phyloP scores from a whole-genome alignment of 1,140 invertebrate genomes.

The Trichoplusia ni region DNA sequence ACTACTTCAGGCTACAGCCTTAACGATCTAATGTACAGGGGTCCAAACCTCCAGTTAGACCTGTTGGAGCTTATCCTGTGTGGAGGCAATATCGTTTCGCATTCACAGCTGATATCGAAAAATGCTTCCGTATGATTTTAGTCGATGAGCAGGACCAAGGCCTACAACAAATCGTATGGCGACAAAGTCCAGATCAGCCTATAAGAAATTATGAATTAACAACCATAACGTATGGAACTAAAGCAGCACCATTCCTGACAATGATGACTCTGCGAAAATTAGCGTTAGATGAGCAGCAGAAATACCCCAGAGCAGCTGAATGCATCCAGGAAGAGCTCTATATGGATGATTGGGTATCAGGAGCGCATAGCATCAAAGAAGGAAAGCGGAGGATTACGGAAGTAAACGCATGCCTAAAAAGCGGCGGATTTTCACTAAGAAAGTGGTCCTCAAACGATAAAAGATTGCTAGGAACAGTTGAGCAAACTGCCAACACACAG shows the following conservation, averaged over 20 bases:
- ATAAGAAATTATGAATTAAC: not conserved
- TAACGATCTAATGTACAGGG: not conserved
- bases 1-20: not conserved
- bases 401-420: not conserved
- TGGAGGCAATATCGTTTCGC: not conserved
- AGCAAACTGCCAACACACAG: too few relatives aligned
- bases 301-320: not conserved
- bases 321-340: not conserved
- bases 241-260: not conserved
- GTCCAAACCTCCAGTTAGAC: not conserved
- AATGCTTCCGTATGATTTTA: not conserved
- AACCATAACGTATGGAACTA: not conserved
- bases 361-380: not conserved
- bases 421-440: not conserved
- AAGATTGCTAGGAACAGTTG: not conserved
- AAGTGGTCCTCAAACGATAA: not conserved
- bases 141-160: not conserved
- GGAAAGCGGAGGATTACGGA: not conserved
- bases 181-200: not conserved
- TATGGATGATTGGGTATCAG: not conserved
- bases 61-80: not conserved
- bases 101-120: not conserved
- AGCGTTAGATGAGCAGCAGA: not conserved
- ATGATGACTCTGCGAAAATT: not conserved
- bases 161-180: slow-evolving; percentile 11